Evolutionary conservation across 1,140 invertebrate species (phyloP).

Genomic region (Harpegnathos saltator): DNA sequence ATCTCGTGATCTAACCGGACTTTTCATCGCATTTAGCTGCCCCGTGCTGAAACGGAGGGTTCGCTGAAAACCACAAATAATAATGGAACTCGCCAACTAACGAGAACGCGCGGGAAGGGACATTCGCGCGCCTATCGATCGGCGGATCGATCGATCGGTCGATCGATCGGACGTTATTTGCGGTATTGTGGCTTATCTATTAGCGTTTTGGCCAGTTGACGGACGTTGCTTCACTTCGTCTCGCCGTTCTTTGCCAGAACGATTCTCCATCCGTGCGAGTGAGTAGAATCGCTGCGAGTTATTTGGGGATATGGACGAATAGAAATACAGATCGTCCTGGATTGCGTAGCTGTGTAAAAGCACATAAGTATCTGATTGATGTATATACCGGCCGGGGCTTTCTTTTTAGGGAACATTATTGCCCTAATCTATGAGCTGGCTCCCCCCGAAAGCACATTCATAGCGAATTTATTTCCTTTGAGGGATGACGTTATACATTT

Average conservation of each 20-base stretch:
- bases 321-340: not conserved
- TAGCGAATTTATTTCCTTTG: slow-evolving; percentile 56
- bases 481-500: slow-evolving; percentile 48
- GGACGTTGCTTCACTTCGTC: slow-evolving; percentile 5
- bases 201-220: not conserved
- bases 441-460: slow-evolving; percentile 5
- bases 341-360: not conserved
- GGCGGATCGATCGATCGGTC: too few species aligned
- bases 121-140: not conserved
- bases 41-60: too few species aligned
- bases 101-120: not conserved
- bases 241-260: not conserved
- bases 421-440: not conserved
- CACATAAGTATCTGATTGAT: slow-evolving; percentile 47
- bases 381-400: not conserved
- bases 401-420: slow-evolving; percentile 13
- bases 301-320: not conserved
- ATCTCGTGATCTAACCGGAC: slow-evolving; percentile 22
- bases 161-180: too few species aligned
- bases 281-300: not conserved
- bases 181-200: not conserved
- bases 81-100: slow-evolving; percentile 26
- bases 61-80: slow-evolving; percentile 12
- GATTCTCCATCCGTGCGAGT: not conserved
- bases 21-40: slow-evolving; percentile 6